Evolutionary conservation across 2,888 invertebrate genomes (phyloP), one percentile per base, ranked within the genome.

Genomic region (Eustalomyia histrio): DNA sequence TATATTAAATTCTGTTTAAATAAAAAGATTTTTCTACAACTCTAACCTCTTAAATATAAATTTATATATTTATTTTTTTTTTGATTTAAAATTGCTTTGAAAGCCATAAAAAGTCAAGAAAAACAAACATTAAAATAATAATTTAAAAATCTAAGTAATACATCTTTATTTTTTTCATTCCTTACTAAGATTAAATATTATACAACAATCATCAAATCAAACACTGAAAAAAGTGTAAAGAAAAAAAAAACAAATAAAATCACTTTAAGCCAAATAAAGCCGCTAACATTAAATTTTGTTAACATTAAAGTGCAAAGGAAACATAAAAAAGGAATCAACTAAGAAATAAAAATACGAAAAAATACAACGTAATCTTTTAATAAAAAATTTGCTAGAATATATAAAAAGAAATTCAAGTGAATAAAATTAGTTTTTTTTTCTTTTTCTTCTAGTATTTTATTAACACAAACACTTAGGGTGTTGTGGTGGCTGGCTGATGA

Each of bases 221-320:
- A 65, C 61, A 47, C 43, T 24, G 14, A 65, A 16, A 47, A 10
- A 39, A 4, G 4, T 3, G 14, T 39, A 55, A 17, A 10, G 6
- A 72, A 67, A 12, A 57, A 69, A 17, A 53, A 63, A 21, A 52
- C 29, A 43, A 61, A 53, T 64, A 76, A 71, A 76, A 80, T 75
- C 65, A 71, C 65, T 75, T 71, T 55, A 75, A 35, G 47, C 64
- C 69, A 74, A 65, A 79, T 71, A 64, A 64, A 79, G 60, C 72
- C 21, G 47, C 61, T 47, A 39, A 29, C 50, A 67, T 80, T 72
- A 71, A 67, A 50, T 33, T 4, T 29, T 33, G 16, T 10, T 33
- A 24, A 75, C 0, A 47, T 47, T 47, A 47, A 47, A 47, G n/a
- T 6, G 9, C 7, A 14, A 67, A 17, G 0, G 18, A 39, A 39